A percentile compares a stretch with the other conserved stretches of the same genome.
phyloP scores from a whole-genome alignment of 2,888 invertebrate genomes.

The Eupithecia vulgata region DNA sequence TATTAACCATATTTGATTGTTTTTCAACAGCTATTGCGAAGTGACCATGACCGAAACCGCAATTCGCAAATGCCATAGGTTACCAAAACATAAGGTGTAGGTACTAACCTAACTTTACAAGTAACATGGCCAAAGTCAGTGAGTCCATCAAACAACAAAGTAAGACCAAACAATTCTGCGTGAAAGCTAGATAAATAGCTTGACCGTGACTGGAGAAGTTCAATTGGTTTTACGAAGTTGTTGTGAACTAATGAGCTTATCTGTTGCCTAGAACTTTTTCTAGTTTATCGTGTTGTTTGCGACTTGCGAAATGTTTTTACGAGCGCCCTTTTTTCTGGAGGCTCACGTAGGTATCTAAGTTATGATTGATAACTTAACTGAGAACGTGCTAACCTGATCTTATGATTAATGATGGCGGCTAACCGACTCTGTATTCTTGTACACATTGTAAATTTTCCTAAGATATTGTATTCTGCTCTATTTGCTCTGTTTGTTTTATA shows the following conservation, averaged over 20 bases:
- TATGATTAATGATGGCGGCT: not conserved
- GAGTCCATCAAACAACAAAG: not conserved
- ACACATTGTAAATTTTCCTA: not conserved
- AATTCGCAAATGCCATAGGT: not conserved
- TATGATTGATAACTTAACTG: not conserved
- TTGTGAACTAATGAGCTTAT: conserved; percentile 23
- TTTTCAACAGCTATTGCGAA: conserved; percentile 3
- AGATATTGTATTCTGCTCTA: not conserved
- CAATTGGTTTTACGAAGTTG: conserved; percentile 26
- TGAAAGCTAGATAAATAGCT: conserved; percentile 21
- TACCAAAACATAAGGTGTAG: not conserved
- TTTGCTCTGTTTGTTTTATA: not conserved
- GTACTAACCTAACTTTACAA: not conserved
- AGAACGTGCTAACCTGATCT: not conserved
- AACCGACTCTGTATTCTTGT: not conserved
- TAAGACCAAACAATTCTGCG: conserved; percentile 7
- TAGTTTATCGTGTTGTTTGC: conserved; percentile 1
- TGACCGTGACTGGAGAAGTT: conserved; percentile 16
- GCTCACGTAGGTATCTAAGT: not conserved
- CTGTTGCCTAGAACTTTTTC: conserved; percentile 7
- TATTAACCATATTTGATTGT: conserved; percentile 2
- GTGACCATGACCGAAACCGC: conserved; percentile 4
- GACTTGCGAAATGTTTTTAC: conserved; percentile 5
- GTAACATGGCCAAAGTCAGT: conserved; percentile 17
- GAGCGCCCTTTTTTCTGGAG: not conserved